Evolutionary conservation across 2,797 vertebrate species (phyloP).

Genomic region (Danionella dracula): DNA sequence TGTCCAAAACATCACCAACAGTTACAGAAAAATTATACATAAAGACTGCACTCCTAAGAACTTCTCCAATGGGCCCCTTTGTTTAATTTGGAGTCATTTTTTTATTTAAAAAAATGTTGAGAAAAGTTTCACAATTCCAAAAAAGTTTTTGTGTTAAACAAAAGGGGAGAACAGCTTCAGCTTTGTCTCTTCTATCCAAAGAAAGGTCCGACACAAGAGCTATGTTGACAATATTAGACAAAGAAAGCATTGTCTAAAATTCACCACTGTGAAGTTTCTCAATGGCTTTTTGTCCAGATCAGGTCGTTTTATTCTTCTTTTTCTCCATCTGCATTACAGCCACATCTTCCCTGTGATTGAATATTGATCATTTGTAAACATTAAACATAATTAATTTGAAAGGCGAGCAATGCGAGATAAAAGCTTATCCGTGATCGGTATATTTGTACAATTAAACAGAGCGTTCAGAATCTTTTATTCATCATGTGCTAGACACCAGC

Average conservation of each 20-base stretch:
- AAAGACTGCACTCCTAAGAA: too few species aligned
- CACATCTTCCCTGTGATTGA: slow-evolving; percentile 17
- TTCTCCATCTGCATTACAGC: background rate
- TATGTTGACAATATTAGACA: background rate
- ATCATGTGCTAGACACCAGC: background rate
- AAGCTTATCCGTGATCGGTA: slow-evolving; percentile 9
- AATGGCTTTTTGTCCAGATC: background rate
- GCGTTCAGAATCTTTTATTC: slow-evolving; percentile 15
- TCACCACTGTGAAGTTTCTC: background rate
- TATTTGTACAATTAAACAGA: background rate
- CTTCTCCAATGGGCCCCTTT: too few species aligned
- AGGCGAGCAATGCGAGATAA: slow-evolving; percentile 1
- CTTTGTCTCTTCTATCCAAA: background rate
- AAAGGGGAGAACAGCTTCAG: too few species aligned
- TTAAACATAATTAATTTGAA: slow-evolving; percentile 2
- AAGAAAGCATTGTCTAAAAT: background rate
- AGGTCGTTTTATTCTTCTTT: background rate
- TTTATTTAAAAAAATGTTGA: too few species aligned
- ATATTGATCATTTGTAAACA: slow-evolving; percentile 35
- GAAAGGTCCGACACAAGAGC: background rate
- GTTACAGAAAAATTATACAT: too few species aligned
- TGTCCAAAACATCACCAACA: too few species aligned
- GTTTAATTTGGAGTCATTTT: too few species aligned
- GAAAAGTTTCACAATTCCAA: too few species aligned
- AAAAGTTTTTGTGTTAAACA: too few species aligned